These are phyloP conservation scores for Cryptomyrus ogoouensis DNA, from an alignment of 2,113 vertebrate genomes.

Conservation along the genomic window DNA sequence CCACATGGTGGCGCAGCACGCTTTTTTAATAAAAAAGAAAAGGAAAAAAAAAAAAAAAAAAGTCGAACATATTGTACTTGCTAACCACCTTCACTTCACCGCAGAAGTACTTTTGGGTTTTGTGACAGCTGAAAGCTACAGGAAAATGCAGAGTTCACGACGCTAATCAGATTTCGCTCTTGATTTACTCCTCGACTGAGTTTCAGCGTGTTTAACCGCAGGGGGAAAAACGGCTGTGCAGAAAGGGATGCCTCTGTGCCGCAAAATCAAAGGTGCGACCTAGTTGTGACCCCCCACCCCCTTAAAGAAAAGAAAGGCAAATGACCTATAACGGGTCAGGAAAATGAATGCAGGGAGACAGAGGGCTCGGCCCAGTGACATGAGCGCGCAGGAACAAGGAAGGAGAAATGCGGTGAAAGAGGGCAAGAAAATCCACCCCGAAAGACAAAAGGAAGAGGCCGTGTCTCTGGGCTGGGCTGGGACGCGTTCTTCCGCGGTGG, in stretches of 20 bases:
- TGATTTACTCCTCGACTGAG: neutral
- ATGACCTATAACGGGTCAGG: neutral
- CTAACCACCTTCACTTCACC: neutral
- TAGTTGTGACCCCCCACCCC: neutral
- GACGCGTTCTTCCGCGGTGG: constrained; percentile 33
- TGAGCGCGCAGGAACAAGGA: constrained; percentile 57
- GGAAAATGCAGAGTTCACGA: neutral
- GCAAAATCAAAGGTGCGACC: neutral
- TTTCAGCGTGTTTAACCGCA: neutral
- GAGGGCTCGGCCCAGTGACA: constrained; percentile 46
- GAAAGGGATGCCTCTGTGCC: neutral
- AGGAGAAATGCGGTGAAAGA: constrained; percentile 32
- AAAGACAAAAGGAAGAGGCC: constrained; percentile 4
- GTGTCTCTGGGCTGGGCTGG: neutral
- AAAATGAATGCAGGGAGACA: neutral
- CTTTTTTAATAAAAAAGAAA: neutral
- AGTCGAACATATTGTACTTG: neutral
- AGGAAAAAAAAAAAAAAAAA: no score
- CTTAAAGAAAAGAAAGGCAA: neutral
- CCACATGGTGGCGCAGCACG: constrained; percentile 44
- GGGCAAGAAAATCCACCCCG: neutral
- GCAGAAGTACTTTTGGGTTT: neutral
- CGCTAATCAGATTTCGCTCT: neutral
- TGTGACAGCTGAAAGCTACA: neutral
- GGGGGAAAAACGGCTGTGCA: neutral